Evolutionary conservation across 1,140 invertebrate genomes (phyloP).

Genomic region (Zaprionus capensis): DNA sequence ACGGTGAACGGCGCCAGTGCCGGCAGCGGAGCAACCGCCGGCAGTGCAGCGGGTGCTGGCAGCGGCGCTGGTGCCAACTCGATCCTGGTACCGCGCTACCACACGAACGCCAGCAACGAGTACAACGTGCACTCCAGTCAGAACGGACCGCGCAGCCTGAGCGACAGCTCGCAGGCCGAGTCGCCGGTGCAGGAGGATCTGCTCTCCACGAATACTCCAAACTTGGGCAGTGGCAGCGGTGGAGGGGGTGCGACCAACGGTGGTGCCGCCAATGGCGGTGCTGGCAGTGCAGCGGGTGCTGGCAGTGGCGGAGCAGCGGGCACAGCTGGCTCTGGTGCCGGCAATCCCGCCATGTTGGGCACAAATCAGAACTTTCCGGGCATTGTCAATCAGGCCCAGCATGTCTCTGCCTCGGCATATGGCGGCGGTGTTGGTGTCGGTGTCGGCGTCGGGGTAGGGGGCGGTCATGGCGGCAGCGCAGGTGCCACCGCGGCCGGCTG

Average conservation of each 20-base stretch:
- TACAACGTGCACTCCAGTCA: constrained; percentile 84
- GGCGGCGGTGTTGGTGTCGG: constrained; percentile 37
- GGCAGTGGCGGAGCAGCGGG: constrained; percentile 85
- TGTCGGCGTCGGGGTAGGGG: constrained; percentile 54
- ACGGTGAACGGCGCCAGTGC: constrained; percentile 83
- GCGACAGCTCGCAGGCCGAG: constrained; percentile 92
- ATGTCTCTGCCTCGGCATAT: constrained; percentile 70
- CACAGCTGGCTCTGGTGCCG: constrained; percentile 86
- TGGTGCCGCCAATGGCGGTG: constrained; percentile 86
- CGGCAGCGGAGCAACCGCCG: constrained; percentile 72
- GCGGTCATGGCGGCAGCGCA: constrained; percentile 59
- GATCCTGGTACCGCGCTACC: constrained; percentile 86
- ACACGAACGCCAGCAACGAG: constrained; percentile 84
- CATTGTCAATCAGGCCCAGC: constrained; percentile 79
- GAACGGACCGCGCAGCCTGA: constrained; percentile 88
- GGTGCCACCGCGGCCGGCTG: constrained; percentile 82
- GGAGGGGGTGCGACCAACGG: constrained; percentile 86
- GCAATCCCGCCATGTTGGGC: constrained; percentile 77
- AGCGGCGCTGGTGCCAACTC: constrained; percentile 65
- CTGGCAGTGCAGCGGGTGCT: constrained; percentile 88
- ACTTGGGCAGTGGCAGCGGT: constrained; percentile 68
- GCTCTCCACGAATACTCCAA: constrained; percentile 86
- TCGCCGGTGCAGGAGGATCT: constrained; percentile 92
- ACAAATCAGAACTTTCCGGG: constrained; percentile 81
- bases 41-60: constrained; percentile 66